phyloP scores from a whole-genome alignment of 2,888 invertebrate species.

The Drosophila paranaensis region DNA sequence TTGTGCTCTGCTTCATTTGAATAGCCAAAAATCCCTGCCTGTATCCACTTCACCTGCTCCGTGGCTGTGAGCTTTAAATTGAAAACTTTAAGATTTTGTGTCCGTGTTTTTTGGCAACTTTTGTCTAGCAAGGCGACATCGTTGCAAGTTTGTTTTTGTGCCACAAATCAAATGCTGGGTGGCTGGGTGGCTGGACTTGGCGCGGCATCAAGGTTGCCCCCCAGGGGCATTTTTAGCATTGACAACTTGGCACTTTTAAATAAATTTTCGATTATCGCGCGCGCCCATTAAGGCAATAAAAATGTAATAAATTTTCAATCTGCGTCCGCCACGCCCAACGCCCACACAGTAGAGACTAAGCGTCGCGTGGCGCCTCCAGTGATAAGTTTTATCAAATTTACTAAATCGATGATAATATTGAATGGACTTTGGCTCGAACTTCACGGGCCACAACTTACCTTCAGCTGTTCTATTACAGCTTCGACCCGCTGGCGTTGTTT shows the following conservation, averaged over 20 bases:
- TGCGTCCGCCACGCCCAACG: constrained; percentile 30
- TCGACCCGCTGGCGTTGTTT: constrained; percentile 53
- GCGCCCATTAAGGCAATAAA: constrained; percentile 80
- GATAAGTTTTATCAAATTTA: constrained; percentile 75
- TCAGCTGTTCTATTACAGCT: constrained; percentile 32
- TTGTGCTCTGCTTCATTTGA: not conserved
- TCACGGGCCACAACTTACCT: constrained; percentile 2
- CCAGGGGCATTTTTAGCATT: constrained; percentile 45
- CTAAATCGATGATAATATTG: constrained; percentile 73
- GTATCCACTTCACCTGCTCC: not conserved
- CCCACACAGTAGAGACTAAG: constrained; percentile 3
- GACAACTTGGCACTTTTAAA: constrained; percentile 74
- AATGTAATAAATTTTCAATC: constrained; percentile 82
- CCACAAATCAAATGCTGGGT: constrained; percentile 56
- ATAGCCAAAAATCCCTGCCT: not conserved
- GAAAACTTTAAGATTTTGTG: constrained; percentile 2
- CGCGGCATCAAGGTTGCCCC: constrained; percentile 33
- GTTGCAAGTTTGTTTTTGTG: constrained; percentile 23
- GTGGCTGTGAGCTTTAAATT: not conserved
- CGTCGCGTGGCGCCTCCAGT: constrained; percentile 27
- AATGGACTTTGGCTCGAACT: constrained; percentile 53
- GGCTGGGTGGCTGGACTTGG: constrained; percentile 2
- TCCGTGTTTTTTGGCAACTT: constrained; percentile 6
- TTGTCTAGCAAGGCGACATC: constrained; percentile 1
- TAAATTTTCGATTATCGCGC: constrained; percentile 81